Conservation (phyloP, 2,113 vertebrate genomes). For the Nymphicus hollandicus region DNA sequence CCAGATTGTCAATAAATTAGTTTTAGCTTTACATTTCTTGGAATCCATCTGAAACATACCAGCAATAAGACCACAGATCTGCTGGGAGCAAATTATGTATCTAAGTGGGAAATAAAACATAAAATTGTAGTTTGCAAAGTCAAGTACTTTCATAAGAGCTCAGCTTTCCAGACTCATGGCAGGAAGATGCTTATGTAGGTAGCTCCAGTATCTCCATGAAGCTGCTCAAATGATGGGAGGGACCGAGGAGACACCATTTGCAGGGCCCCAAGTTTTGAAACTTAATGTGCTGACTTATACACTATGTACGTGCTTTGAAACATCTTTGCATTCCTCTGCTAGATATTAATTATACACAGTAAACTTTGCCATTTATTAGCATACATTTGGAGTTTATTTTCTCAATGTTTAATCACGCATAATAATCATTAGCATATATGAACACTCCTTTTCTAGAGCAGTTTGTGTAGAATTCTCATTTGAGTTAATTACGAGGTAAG, state of each 20-base stretch:
- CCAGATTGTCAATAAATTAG: neutral
- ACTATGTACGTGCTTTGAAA: neutral
- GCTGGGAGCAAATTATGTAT: neutral
- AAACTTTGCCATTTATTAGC: constrained; percentile 60
- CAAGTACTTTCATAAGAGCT: neutral
- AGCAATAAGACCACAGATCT: neutral
- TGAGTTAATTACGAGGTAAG: constrained; percentile 62
- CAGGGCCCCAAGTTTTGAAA: neutral
- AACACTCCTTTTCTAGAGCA: constrained; percentile 51
- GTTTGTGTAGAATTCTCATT: constrained; percentile 56
- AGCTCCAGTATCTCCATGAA: neutral
- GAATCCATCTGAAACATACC: neutral
- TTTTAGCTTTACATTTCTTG: neutral
- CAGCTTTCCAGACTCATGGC: neutral
- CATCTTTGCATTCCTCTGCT: neutral
- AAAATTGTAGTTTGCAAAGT: neutral
- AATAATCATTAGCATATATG: constrained; percentile 56
- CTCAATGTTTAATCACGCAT: constrained; percentile 52
- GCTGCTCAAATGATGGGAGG: neutral
- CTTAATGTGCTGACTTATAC: neutral
- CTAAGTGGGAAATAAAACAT: neutral
- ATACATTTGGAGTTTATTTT: constrained; percentile 63
- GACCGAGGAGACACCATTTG: neutral
- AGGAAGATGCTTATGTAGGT: neutral
- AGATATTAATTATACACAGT: constrained; percentile 18